Conservation (phyloP, 2,888 invertebrate genomes). For the Steinernema scapterisci region DNA sequence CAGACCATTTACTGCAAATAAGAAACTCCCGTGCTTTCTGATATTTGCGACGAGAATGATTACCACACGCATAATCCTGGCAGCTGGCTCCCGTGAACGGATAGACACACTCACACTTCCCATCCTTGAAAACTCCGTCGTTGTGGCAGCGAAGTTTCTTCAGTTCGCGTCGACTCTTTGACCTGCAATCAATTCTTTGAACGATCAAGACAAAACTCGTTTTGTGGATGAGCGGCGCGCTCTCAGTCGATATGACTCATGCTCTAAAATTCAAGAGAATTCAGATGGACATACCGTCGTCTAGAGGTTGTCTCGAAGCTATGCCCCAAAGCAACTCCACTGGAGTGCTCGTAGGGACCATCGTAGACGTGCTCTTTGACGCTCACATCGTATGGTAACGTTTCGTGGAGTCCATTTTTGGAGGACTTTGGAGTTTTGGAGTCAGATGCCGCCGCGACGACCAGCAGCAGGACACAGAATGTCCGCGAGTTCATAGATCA, state of each 20-base stretch:
- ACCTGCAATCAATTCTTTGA: conserved; percentile 17
- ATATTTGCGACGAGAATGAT: neutral
- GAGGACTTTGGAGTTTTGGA: no score
- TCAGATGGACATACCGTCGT: neutral
- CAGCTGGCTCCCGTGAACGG: conserved; percentile 56
- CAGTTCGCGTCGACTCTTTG: neutral
- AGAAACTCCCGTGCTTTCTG: neutral
- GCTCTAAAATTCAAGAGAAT: neutral
- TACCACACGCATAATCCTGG: conserved; percentile 59
- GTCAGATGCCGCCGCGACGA: no score
- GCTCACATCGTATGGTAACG: no score
- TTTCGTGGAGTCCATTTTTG: no score
- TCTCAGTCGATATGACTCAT: neutral
- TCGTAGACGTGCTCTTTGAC: neutral
- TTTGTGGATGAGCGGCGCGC: neutral
- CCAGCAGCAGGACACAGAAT: no score
- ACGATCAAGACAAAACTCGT: conserved; percentile 2
- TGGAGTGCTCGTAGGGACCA: neutral
- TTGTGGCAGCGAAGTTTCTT: conserved; percentile 18
- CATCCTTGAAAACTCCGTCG: conserved; percentile 48
- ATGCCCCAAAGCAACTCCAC: neutral
- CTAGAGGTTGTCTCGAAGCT: no score
- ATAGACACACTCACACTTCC: conserved; percentile 54
- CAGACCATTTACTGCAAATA: conserved; percentile 54
- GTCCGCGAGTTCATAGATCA: no score